Conservation (phyloP, 2,113 vertebrate species). For the Struthio camelus region DNA sequence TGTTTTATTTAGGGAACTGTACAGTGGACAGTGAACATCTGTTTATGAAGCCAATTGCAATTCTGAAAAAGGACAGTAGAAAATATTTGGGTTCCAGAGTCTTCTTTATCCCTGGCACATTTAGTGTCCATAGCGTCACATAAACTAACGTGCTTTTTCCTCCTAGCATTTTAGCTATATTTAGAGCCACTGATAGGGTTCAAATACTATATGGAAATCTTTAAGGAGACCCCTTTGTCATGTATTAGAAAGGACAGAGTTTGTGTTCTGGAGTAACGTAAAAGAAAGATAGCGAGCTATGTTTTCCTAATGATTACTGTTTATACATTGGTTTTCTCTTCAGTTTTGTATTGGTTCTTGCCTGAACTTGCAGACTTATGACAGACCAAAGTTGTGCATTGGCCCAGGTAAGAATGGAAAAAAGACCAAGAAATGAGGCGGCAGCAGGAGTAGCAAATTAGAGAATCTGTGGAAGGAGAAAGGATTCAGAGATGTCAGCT, state of each 20-base stretch:
- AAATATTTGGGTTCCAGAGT: not conserved
- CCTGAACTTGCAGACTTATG: not conserved
- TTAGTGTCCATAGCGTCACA: not conserved
- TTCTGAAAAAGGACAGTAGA: not conserved
- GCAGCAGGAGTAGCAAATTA: not conserved
- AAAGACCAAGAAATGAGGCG: not conserved
- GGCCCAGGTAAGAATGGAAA: not conserved
- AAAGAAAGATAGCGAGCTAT: not conserved
- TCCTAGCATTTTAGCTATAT: not conserved
- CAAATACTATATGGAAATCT: not conserved
- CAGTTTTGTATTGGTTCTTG: not conserved
- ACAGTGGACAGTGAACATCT: slow-evolving; percentile 10
- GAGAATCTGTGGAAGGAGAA: not conserved
- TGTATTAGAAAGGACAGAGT: not conserved
- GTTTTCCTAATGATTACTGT: not conserved
- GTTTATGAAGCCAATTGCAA: slow-evolving; percentile 21
- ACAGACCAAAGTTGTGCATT: not conserved
- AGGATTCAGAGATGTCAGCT: not conserved
- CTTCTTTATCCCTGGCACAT: not conserved
- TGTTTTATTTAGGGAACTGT: slow-evolving; percentile 22
- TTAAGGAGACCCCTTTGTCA: not conserved
- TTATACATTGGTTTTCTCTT: not conserved
- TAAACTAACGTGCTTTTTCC: not conserved
- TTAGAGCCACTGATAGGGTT: not conserved
- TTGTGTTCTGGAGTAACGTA: not conserved